A percentile compares a stretch with the other conserved stretches of the same genome.
Evolutionary conservation across 2,113 vertebrate species (phyloP).

Genomic region (Pionites leucogaster): DNA sequence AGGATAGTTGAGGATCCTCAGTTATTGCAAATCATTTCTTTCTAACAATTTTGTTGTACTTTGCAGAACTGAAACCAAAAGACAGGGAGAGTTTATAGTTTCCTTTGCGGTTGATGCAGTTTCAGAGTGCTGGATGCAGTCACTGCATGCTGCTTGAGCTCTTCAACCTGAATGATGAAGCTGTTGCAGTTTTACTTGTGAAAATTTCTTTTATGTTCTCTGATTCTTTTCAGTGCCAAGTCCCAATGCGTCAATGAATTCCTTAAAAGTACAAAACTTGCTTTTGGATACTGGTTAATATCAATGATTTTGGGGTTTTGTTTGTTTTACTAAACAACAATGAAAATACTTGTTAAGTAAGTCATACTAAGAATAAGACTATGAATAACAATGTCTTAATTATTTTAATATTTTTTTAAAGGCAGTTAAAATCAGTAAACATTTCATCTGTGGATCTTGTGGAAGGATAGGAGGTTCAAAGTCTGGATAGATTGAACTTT

Average conservation of each 20-base stretch:
- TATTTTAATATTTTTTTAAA: background rate
- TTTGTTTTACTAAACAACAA: background rate
- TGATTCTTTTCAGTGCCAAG: background rate
- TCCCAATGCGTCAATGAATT: background rate
- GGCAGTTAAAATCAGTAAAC: background rate
- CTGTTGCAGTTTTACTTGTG: background rate
- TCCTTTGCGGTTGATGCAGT: background rate
- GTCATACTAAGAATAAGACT: background rate
- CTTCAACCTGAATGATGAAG: background rate
- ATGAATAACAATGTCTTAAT: background rate
- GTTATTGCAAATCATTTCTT: background rate
- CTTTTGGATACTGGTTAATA: background rate
- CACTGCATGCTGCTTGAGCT: background rate
- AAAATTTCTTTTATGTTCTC: background rate
- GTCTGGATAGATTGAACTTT: slow-evolving; percentile 38
- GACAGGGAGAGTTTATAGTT: background rate
- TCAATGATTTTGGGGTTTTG: background rate
- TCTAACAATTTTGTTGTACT: background rate
- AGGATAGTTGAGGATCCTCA: background rate
- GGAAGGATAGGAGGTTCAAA: slow-evolving; percentile 1
- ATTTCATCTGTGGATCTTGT: background rate
- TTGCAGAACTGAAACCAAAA: background rate
- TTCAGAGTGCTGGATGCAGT: background rate
- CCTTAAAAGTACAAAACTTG: background rate
- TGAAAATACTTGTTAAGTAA: background rate